Percentiles rank a stretch among this genome's conserved stretches.
Conservation (phyloP, 2,113 vertebrate genomes). For the Erythrolamprus reginae region DNA sequence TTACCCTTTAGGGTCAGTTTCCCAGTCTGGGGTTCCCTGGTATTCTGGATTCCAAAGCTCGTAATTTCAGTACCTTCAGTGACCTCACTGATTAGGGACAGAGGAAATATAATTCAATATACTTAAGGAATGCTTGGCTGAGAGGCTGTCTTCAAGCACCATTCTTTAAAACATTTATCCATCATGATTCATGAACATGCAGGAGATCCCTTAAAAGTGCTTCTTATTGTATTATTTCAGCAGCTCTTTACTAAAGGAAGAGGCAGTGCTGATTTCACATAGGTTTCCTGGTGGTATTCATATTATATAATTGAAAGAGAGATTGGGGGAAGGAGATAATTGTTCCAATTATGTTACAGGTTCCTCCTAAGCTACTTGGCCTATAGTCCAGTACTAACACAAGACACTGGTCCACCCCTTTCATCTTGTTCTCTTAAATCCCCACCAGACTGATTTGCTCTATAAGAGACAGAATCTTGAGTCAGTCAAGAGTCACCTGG, state of each 20-base stretch:
- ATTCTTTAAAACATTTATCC: not conserved
- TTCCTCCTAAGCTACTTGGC: conserved; percentile 15
- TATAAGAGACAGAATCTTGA: not conserved
- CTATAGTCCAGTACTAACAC: not conserved
- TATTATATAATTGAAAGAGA: conserved; percentile 6
- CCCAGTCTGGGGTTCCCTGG: not conserved
- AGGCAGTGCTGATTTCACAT: not conserved
- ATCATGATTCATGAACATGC: not conserved
- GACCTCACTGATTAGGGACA: not conserved
- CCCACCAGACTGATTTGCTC: not conserved
- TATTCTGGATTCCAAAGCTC: not conserved
- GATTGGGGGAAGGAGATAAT: not conserved
- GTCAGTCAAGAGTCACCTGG: conserved; percentile 69
- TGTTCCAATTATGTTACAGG: not conserved
- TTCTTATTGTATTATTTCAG: conserved; percentile 25
- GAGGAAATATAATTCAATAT: not conserved
- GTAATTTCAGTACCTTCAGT: not conserved
- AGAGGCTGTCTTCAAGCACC: not conserved
- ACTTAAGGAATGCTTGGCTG: not conserved
- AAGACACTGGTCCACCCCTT: not conserved
- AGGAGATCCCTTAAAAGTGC: conserved; percentile 16
- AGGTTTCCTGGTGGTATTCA: conserved; percentile 23
- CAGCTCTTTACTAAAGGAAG: not conserved
- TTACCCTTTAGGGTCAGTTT: not conserved
- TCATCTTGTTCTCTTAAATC: not conserved